Evolutionary conservation across 2,888 invertebrate species (phyloP), one percentile per base, ranked within the genome.

Genomic region (Agapetus fuscipes): DNA sequence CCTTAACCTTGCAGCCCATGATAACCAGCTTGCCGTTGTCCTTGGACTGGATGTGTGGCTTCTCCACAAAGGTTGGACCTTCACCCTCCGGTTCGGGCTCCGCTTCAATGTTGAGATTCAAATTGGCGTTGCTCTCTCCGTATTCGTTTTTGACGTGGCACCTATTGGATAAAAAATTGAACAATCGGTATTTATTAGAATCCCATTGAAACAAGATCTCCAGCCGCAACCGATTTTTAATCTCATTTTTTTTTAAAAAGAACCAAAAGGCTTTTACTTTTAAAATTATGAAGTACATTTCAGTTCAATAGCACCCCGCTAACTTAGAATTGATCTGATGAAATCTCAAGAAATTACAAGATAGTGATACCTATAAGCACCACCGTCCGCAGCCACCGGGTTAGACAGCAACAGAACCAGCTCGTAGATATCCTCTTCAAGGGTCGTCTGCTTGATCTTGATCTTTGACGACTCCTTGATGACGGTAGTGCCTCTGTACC

Each of bases 81-180:
- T 90, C 87, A 32, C 90, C 90, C 67, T 89, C 87, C 1, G 83
- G 86, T 66, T 90, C 89, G n/a, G 88, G 82, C 65, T 88, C 88
- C 54, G 96, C 93, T 74, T 95, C 94, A 60, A 97, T 94, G 61
- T 97, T 96, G 41, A 97, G 72, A 56, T 95, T 94, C 37, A 97
- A 75, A 63, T 95, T 95, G 46, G 95, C 94, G 62, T 94, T 95
- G 54, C 91, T 89, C 71, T 96, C 96, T 46, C 97, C 97, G 59
- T 80, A 89, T 64, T 93, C 89, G 61, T 95, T 97, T 66, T 84
- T 83, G 45, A 94, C 90, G 61, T 93, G 87, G 66, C 96, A 95
- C 59, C 93, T 84, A 62, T 90, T 91, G 26, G 84, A 24, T 24
- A 7, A 24, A 24, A 7, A 24, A 24, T 24, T 6, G 9, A 7